These are phyloP conservation scores for Nerophis lumbriciformis DNA, from an alignment of 2,113 vertebrate genomes.

Conservation along the genomic window DNA sequence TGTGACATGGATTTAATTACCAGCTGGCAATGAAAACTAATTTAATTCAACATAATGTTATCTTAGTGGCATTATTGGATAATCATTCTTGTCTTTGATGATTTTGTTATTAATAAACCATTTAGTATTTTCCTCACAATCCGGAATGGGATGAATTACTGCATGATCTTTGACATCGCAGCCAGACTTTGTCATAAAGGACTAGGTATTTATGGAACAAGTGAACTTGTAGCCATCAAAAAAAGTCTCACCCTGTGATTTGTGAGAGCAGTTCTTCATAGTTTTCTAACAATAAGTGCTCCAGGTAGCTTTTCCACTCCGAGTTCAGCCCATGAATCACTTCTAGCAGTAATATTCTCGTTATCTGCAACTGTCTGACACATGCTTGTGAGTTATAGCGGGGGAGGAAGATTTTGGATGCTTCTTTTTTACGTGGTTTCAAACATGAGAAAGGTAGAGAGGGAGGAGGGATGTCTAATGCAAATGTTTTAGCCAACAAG, in stretches of 20 bases:
- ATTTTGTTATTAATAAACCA: too few species aligned
- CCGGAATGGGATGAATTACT: too few species aligned
- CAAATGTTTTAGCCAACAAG: constrained; percentile 2
- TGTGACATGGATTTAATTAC: not conserved
- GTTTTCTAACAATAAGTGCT: constrained; percentile 14
- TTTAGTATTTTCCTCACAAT: too few species aligned
- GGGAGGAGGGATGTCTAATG: not conserved
- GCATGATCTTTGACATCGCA: constrained; percentile 37
- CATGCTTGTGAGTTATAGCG: constrained; percentile 3
- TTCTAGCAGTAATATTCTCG: constrained; percentile 49
- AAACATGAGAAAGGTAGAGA: constrained; percentile 3
- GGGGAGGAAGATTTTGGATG: not conserved
- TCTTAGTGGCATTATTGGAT: too few species aligned
- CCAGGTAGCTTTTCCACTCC: constrained; percentile 47
- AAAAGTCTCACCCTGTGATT: constrained; percentile 56
- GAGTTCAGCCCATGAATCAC: constrained; percentile 65
- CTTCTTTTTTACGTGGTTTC: not conserved
- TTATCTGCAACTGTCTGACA: constrained; percentile 52
- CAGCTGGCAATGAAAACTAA: too few species aligned
- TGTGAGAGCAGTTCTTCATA: constrained; percentile 36
- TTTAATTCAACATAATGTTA: not conserved
- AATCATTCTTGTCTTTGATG: too few species aligned
- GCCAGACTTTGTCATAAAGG: constrained; percentile 39
- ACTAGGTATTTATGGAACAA: constrained; percentile 56
- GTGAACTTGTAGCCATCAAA: constrained; percentile 8